Evolutionary conservation across 2,888 invertebrate species (phyloP), one percentile per base, ranked within the genome.

Genomic region (Dioctria rufipes): DNA sequence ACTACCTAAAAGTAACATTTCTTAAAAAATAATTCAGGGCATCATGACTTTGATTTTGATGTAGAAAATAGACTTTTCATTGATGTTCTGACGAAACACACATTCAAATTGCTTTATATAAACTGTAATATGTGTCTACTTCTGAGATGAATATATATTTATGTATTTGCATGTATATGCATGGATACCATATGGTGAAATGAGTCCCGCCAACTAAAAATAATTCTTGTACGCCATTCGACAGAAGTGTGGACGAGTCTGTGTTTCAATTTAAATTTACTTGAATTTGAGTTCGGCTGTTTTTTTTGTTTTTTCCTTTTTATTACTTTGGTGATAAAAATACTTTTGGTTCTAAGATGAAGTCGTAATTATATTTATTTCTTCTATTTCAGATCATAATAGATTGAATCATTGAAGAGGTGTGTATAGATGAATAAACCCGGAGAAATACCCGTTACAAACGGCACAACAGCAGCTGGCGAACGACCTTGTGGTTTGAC

Each of bases 401-500:
- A 25, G 25, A 25, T 25, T 25, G 25, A 25, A 37, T 5, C n/a
- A 54, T 78, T 40, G 54, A 39, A 54, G 40, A 66, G 54, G 13
- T 65, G 86, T 25, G 25, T 25, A 25, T 88, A 87, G 88, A 89
- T 89, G 88, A 89, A 88, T 88, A 87, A 86, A 81, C 85, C 88
- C 84, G 87, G 88, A 83, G 88, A 89, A 86, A 86, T 86, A 84
- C 86, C 89, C 83, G 86, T 87, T 84, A 87, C 85, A 84, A 87
- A 86, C 81, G 85, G 85, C 83, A 88, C 87, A 65, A 86, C 86
- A 73, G 85, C 85, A 81, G 85, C 86, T 25, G 25, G 25, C 88
- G 92, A 90, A 88, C 90, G 90, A 86, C 92, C 92, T 90, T 93
- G 93, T 89, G 92, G 93, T 86, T 90, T 94, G 86, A 91, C 92